Conservation (phyloP, 64 coral and sea anemone genomes). For the Acropora tenuis region DNA sequence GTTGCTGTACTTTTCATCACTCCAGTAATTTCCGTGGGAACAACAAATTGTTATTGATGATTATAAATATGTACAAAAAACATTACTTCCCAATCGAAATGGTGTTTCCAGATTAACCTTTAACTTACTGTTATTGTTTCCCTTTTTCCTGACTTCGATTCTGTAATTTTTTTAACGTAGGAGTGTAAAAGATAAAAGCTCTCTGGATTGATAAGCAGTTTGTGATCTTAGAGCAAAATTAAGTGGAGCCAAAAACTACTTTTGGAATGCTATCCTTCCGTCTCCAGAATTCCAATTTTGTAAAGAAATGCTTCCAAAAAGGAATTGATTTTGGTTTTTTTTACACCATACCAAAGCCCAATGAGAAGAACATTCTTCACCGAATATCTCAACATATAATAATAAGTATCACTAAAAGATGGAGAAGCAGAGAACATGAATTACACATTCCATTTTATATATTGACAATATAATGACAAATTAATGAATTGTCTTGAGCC, state of each 20-base stretch:
- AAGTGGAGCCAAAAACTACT: slow-evolving; percentile 14
- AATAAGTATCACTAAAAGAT: slow-evolving; percentile 1
- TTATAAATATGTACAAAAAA: background rate
- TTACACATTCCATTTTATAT: no score
- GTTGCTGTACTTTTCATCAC: background rate
- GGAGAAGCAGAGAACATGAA: background rate
- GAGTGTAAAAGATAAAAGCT: slow-evolving; percentile 17
- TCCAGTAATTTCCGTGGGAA: background rate
- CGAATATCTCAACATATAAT: slow-evolving; percentile 40
- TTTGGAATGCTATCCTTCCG: slow-evolving; percentile 21
- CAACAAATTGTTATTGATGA: background rate
- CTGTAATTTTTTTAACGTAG: no score
- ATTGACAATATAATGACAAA: no score
- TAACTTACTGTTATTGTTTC: no score
- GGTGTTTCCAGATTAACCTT: no score
- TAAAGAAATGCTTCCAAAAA: slow-evolving; percentile 40
- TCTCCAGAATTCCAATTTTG: slow-evolving; percentile 28
- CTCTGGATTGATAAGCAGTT: slow-evolving; percentile 18
- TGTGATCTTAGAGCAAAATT: slow-evolving; percentile 25
- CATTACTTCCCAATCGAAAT: no score
- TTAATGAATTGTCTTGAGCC: slow-evolving; percentile 31
- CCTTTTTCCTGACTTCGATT: no score
- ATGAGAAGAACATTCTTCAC: slow-evolving; percentile 49
- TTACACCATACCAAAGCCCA: slow-evolving; percentile 15
- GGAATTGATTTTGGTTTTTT: slow-evolving; percentile 56